These are phyloP conservation scores for Falco rusticolus DNA, from an alignment of 2,797 vertebrate species.

Conservation along the genomic window DNA sequence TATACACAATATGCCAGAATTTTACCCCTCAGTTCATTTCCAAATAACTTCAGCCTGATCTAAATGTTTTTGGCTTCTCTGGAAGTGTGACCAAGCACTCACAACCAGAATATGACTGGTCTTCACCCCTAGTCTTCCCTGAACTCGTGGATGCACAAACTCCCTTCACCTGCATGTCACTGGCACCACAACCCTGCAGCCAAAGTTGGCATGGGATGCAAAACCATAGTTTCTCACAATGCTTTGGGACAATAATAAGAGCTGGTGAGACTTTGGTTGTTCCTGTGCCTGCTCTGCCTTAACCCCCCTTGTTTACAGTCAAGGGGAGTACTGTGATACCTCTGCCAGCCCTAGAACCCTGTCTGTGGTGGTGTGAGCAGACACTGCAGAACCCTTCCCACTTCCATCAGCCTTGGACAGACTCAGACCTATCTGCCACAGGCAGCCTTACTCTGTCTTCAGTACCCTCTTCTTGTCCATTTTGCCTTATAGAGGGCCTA, in stretches of 20 bases:
- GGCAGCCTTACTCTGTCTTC: neutral
- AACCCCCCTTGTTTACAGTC: neutral
- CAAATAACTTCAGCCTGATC: neutral
- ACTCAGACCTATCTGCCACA: neutral
- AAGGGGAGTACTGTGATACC: neutral
- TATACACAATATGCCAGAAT: neutral
- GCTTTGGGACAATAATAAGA: neutral
- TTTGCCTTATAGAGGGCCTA: neutral
- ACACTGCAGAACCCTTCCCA: neutral
- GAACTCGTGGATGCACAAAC: neutral
- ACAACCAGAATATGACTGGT: neutral
- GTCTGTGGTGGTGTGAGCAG: neutral
- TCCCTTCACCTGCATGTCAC: neutral
- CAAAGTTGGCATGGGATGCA: neutral
- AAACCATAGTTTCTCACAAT: fast-evolving
- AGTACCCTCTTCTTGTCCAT: neutral
- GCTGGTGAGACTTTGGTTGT: neutral
- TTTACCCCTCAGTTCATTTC: neutral
- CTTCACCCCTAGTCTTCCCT: neutral
- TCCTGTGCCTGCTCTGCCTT: neutral
- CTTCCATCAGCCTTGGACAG: neutral
- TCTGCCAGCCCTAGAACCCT: neutral
- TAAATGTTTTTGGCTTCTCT: neutral
- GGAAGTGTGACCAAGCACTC: neutral
- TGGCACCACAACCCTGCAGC: neutral